Conservation (phyloP, 1,140 invertebrate species). For the Sitobion miscanthi region DNA sequence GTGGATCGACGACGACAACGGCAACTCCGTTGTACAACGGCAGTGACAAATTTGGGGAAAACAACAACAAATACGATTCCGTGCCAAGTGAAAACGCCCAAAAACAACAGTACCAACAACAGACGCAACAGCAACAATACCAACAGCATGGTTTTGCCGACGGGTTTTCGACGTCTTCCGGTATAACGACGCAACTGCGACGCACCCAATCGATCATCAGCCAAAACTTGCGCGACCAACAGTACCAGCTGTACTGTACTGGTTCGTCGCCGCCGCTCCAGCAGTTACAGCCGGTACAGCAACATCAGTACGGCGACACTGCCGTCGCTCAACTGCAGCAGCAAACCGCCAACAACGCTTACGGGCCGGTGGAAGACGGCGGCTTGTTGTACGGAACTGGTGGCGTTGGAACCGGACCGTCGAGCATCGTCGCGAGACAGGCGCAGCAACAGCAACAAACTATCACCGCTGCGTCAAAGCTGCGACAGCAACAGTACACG, state of each 20-base stretch:
- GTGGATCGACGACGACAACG: neutral
- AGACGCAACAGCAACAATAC: neutral
- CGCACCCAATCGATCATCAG: slow-evolving; percentile 41
- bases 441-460: neutral
- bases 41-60: neutral
- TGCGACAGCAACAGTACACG: neutral
- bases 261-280: neutral
- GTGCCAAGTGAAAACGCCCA: neutral
- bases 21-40: neutral
- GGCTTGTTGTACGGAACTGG: neutral
- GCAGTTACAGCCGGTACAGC: neutral
- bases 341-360: neutral
- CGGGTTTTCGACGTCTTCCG: neutral
- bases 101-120: slow-evolving; percentile 12
- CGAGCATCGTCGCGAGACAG: neutral
- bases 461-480: neutral
- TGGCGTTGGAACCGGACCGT: neutral
- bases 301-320: neutral
- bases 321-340: neutral
- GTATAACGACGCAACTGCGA: neutral
- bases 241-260: slow-evolving; percentile 27
- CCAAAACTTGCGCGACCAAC: slow-evolving; percentile 34
- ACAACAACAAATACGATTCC: slow-evolving; percentile 2
- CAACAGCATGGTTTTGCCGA: neutral
- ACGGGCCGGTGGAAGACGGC: neutral